Percentiles rank a stretch among this genome's conserved stretches.
phyloP scores from a whole-genome alignment of 92 coral and sea anemone species.

The Pocillopora grandis region DNA sequence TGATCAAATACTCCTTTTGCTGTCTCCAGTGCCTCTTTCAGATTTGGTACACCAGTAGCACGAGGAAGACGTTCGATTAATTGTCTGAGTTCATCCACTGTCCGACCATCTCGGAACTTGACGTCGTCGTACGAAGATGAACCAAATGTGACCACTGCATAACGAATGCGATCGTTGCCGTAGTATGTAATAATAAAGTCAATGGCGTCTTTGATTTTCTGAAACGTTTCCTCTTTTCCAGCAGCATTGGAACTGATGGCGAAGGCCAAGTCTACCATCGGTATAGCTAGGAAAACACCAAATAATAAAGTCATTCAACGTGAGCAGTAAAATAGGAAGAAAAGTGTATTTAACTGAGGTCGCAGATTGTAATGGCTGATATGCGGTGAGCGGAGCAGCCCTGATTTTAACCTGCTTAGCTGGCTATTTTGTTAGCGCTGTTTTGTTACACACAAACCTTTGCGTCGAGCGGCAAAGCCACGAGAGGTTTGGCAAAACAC shows the following conservation, averaged over 20 bases:
- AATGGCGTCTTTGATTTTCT: constrained; percentile 75
- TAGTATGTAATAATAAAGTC: constrained; percentile 64
- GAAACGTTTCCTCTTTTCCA: constrained; percentile 48
- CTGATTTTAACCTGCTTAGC: not conserved
- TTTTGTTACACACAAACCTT: no score
- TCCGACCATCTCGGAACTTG: constrained; percentile 43
- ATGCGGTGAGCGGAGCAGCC: no score
- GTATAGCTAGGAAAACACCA: constrained; percentile 25
- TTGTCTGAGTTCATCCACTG: constrained; percentile 52
- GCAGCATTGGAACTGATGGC: constrained; percentile 70
- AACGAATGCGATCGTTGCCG: constrained; percentile 58
- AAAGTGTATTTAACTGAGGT: not conserved
- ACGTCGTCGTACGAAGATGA: constrained; percentile 50
- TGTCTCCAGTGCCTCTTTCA: constrained; percentile 63
- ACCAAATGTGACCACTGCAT: constrained; percentile 56
- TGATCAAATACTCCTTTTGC: constrained; percentile 65
- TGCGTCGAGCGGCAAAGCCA: no score
- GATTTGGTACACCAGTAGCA: constrained; percentile 62
- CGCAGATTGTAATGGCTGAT: no score
- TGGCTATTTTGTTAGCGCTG: no score
- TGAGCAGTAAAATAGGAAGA: no score
- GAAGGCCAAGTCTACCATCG: constrained; percentile 69
- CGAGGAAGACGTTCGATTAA: constrained; percentile 33
- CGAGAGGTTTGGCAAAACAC: no score
- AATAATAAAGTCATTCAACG: no score